Base-by-base conservation (phyloP, 1,140 invertebrate genomes). In the Drosophila sucinea region DNA sequence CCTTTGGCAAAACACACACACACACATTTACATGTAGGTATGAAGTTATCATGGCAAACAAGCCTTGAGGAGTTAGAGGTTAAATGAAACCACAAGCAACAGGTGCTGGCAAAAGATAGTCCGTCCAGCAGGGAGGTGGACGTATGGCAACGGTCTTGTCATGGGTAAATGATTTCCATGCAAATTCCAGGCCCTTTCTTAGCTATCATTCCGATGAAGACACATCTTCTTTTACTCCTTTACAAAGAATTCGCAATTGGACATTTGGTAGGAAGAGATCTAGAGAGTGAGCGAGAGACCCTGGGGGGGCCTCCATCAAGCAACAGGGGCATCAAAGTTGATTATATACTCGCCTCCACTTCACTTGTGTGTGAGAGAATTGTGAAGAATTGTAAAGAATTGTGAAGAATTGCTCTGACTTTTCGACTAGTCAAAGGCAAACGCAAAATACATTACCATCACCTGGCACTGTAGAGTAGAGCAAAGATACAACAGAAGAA, bases 241-340 rank as follows among this genome's bases (percentile, higher is more conserved):
- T 33, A 8, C 11, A 38, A 72, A 65, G 70, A 61, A 66, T 70
- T 77, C 73, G 67, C 70, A 61, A 61, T 41, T 44, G 60, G 40
- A 44, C 35, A 61, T 30, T 41, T 44, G 35, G 33, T 29, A 11
- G 23, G 11, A 17, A 17, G n/a, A 10, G 38, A 5, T 35, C 8
- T 38, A 38, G 10, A 38, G 33, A 17, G 17, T 17, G 17, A 17
- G 17, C 17, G 17, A 17, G 17, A 17, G 17, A n/a, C 38, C 5
- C 7, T 1, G 2, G 32, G 23, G 54, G 7, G 6, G 68, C 29
- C 29, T 35, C 69, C 60, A 55, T 25, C 17, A 17, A 10, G 10
- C 1, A 10, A 10, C 8, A 11, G 35, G 10, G 35, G 35, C 35
- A 38, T 38, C 56, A 60, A 32, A 38, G 35, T 70, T 72, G 69